Base-by-base conservation (phyloP, 2,113 vertebrate genomes). In the Alethe diademata region DNA sequence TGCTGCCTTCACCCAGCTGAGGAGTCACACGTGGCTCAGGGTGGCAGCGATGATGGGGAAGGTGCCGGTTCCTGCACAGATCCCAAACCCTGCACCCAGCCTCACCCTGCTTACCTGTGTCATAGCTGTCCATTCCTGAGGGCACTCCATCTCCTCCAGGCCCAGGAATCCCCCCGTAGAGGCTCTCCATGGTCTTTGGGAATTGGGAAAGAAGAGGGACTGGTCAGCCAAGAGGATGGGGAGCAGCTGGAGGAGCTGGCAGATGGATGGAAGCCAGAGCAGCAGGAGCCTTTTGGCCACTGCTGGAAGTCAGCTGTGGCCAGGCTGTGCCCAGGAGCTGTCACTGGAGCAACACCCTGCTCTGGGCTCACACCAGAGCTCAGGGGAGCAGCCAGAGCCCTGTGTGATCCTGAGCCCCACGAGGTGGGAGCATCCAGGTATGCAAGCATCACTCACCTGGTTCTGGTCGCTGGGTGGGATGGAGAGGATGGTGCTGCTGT, bases 401-500 rank as follows among this genome's bases (percentile, higher is more conserved):
- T 19, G 12, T 1, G 6, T 6, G 40, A 19, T 23, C 62, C 88
- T 0, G 0, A 78, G 40, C 53, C 14, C 48, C 6, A 1, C 0
- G 0, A 1, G 1, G 11, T 2, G 60, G 51, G 14, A 83, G 5
- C 6, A n/a, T 1, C 45, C 72, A 51, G 36, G 14, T 6, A 16
- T 18, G 13, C 1, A 0, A n/a, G 65, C 40, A 5, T 6, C 19
- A 8, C 98, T 98, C 95, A 99, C 99, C 98, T 99, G 98, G 97
- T 98, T 98, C 85, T 98, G 98, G 96, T 99, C 99, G 0, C 98
- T 98, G 8, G 98, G 99, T 35, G 99, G 98, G 91, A 99, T 97
- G 4, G 99, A 99, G 89, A 99, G 98, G 88, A 99, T 95, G 4
- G 99, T 99, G 96, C 98, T 99, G 97, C 98, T 99, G 97, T 99